phyloP scores from a whole-genome alignment of 1,140 invertebrate genomes.

The Ceratina australensis region DNA sequence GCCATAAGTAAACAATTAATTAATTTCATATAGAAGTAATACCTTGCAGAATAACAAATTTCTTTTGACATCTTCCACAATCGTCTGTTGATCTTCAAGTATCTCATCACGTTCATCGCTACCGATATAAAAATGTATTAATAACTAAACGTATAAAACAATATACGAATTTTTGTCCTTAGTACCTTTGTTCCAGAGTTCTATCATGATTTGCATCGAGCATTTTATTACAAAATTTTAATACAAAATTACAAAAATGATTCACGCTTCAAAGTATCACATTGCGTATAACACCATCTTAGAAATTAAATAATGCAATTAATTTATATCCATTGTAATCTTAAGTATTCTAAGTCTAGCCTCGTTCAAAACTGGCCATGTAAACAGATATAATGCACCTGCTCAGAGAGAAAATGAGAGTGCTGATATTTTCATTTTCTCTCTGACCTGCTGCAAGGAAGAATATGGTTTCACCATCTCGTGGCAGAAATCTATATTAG shows the following conservation, averaged over 20 bases:
- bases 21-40: slow-evolving; percentile 22
- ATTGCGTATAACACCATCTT: background rate
- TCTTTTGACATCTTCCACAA: slow-evolving; percentile 65
- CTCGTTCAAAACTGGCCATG: background rate
- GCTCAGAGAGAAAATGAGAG: too few species aligned
- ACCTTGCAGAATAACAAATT: slow-evolving; percentile 74
- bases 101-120: slow-evolving; percentile 50
- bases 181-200: slow-evolving; percentile 49
- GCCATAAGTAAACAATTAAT: background rate
- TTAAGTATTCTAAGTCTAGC: background rate
- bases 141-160: background rate
- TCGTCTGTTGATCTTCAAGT: slow-evolving; percentile 64
- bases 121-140: slow-evolving; percentile 13
- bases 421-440: too few species aligned
- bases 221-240: too few species aligned
- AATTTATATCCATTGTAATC: slow-evolving; percentile 24
- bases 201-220: slow-evolving; percentile 43
- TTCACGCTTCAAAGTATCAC: background rate
- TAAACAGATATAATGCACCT: background rate
- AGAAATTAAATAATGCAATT: slow-evolving; percentile 11
- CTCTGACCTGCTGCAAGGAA: background rate
- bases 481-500: too few species aligned
- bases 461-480: too few species aligned
- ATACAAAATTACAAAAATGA: too few species aligned
- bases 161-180: slow-evolving; percentile 52